A percentile compares a stretch with the other conserved stretches of the same genome.
These are phyloP conservation scores for Trochalopteron elliotii DNA, from an alignment of 2,113 vertebrate genomes.

Conservation along the genomic window DNA sequence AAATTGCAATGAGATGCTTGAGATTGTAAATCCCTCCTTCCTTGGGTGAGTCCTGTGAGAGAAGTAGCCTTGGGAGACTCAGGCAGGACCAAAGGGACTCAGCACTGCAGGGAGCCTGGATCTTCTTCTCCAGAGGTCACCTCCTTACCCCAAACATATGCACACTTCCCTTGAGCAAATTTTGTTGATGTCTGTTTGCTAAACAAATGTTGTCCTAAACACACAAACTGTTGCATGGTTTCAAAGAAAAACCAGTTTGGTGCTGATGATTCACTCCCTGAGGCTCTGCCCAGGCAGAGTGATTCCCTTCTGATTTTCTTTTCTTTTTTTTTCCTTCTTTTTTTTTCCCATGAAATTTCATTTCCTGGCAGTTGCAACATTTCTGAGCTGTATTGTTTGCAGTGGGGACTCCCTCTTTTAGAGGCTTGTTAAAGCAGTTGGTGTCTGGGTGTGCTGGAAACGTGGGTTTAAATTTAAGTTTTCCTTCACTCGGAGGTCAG, in stretches of 20 bases:
- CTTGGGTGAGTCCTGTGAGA: not conserved
- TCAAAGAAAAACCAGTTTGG: slow-evolving; percentile 29
- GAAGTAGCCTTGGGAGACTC: not conserved
- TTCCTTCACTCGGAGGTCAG: not conserved
- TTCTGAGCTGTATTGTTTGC: not conserved
- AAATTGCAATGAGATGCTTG: accelerated
- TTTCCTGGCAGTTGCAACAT: not conserved
- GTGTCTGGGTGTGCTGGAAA: not conserved
- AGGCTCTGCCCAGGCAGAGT: slow-evolving; percentile 2
- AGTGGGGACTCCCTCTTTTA: not conserved
- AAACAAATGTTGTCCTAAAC: not conserved
- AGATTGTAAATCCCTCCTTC: not conserved
- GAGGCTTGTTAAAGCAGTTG: accelerated
- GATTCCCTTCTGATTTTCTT: not conserved
- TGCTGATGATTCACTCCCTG: slow-evolving; percentile 12
- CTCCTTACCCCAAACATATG: slow-evolving; percentile 12
- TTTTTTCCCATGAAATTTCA: not conserved
- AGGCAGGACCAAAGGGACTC: not conserved
- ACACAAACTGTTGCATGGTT: slow-evolving; percentile 29
- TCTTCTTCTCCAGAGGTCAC: not conserved
- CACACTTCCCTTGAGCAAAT: not conserved
- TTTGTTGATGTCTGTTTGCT: slow-evolving; percentile 47
- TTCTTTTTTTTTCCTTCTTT: accelerated
- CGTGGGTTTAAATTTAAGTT: not conserved
- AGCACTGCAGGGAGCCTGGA: not conserved